Base-by-base conservation (phyloP, 1,140 invertebrate species). In the Wasmannia auropunctata region DNA sequence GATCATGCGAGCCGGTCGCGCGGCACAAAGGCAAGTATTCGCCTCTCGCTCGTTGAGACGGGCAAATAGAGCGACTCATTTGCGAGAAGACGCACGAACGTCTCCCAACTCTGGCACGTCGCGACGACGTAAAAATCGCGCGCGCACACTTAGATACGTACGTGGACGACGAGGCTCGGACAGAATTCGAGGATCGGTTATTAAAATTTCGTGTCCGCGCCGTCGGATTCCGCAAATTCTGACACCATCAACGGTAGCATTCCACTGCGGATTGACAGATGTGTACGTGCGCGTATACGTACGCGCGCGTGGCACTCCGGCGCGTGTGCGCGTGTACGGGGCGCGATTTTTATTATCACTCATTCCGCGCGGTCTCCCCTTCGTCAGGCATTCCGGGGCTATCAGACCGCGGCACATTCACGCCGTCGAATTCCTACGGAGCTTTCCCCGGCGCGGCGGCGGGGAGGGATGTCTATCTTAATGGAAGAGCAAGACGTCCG, bases 261-360 rank as follows among this genome's bases (percentile, higher is more conserved):
- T 75, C 37, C 37, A 14, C 22, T 25, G 54, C 11, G 25, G 14
- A 43, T 25, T 40, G 62, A 49, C 54, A 28, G 37, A 5, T 2
- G 28, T 31, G 25, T 14, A 25, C 28, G 72, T 43, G 11, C 25
- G 4, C 31, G 37, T 28, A 7, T 2, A n/a, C 16, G 3, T 6
- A 4, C 19, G 7, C 1, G 0, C 0, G 16, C 19, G 16, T 34
- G n/a, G n/a, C n/a, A 19, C 16, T 16, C 16, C n/a, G n/a, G 46
- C 14, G 31, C 6, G 8, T 34, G 60, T 28, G 60, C 60, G 40
- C 2, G 16, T 49, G 10, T 11, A 28, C 1, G 51, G n/a, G 3
- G 28, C 46, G 79, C 54, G 67, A 89, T 87, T 87, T 87, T 90
- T 87, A 87, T 86, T 81, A 90, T 87, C 85, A 46, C 37, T 63